Percentiles rank a stretch among this genome's conserved stretches.
Conservation (phyloP, 2,888 invertebrate species). For the Rhynchonema sp. region DNA sequence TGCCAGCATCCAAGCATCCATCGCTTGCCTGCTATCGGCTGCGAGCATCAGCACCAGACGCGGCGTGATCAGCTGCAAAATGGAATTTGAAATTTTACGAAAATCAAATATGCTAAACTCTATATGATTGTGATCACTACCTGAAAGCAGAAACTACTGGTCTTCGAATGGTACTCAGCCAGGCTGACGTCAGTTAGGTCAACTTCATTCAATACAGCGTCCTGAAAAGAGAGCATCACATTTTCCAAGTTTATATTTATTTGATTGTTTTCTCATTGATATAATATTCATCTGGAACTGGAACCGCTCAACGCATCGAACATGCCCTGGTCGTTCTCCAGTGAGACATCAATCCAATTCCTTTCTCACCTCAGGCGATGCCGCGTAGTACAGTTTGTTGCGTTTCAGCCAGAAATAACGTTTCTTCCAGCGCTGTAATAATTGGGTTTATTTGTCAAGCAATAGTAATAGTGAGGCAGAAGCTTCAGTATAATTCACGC, state of each 20-base stretch:
- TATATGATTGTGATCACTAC: too few relatives aligned
- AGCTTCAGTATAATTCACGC: too few relatives aligned
- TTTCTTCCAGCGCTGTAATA: constrained; percentile 61
- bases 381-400: constrained; percentile 62
- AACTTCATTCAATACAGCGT: constrained; percentile 68
- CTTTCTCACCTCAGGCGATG: constrained; percentile 56
- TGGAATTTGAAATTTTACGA: background rate
- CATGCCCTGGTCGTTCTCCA: too few relatives aligned
- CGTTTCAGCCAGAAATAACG: constrained; percentile 64
- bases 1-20: constrained; percentile 77
- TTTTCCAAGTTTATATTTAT: too few relatives aligned
- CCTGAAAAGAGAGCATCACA: too few relatives aligned
- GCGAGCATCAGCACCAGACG: constrained; percentile 28
- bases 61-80: constrained; percentile 30
- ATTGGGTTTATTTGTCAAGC: background rate
- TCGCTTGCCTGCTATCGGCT: constrained; percentile 53
- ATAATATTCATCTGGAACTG: too few relatives aligned
- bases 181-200: constrained; percentile 62
- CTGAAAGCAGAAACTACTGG: constrained; percentile 62
- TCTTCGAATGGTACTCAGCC: constrained; percentile 67
- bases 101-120: too few relatives aligned
- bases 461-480: too few relatives aligned
- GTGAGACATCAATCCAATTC: too few relatives aligned
- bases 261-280: too few relatives aligned
- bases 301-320: too few relatives aligned